Conservation (phyloP, 1,140 invertebrate species). For the Leptinotarsa defecta region DNA sequence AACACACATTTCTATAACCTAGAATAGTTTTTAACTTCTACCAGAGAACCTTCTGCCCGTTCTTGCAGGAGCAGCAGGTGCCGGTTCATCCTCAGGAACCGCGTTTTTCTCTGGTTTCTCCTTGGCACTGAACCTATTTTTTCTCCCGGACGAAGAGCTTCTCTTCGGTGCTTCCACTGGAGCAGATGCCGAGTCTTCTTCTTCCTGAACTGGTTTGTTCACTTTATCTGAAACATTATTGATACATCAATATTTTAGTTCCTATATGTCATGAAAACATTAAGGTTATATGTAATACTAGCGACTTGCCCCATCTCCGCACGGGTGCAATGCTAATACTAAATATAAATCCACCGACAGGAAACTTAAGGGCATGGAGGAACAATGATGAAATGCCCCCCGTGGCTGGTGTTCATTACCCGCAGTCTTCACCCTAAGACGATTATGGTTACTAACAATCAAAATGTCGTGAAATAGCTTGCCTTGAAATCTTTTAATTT, state of each 20-base stretch:
- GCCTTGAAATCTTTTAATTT: no score
- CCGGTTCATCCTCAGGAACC: slow-evolving; percentile 36
- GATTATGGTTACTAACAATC: no score
- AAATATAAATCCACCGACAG: no score
- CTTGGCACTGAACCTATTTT: slow-evolving; percentile 32
- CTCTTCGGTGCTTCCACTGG: slow-evolving; percentile 27
- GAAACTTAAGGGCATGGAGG: no score
- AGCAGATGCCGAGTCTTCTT: slow-evolving; percentile 30
- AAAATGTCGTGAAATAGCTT: no score
- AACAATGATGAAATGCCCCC: no score
- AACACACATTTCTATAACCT: neutral
- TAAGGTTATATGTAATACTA: no score
- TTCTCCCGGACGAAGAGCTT: slow-evolving; percentile 28
- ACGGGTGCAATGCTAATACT: no score
- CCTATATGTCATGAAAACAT: neutral
- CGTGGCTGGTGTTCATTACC: no score
- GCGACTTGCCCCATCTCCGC: no score
- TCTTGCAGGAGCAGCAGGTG: slow-evolving; percentile 45
- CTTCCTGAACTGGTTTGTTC: slow-evolving; percentile 39
- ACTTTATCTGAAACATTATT: slow-evolving; percentile 29
- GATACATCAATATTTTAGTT: neutral
- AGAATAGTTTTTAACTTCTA: slow-evolving; percentile 42
- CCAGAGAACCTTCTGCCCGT: slow-evolving; percentile 49
- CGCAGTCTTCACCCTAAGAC: no score
- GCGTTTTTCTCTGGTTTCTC: slow-evolving; percentile 20